phyloP scores from a whole-genome alignment of 2,797 vertebrate genomes.

The Novumbra hubbsi region DNA sequence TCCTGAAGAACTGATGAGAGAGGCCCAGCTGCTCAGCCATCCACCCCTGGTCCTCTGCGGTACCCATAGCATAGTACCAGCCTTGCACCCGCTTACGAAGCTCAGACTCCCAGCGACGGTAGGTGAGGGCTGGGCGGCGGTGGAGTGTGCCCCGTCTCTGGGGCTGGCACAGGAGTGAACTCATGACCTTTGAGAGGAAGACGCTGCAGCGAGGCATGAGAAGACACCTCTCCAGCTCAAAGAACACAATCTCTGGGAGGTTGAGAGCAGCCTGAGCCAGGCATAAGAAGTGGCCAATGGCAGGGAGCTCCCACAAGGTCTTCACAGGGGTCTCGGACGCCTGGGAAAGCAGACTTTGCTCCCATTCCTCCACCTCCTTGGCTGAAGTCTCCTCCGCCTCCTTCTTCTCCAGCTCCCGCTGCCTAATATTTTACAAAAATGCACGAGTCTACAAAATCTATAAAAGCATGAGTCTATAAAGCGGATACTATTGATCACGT shows the following conservation, averaged over 20 bases:
- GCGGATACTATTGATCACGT: neutral
- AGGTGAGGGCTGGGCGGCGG: conserved; percentile 85
- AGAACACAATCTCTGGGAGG: conserved; percentile 96
- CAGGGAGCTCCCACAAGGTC: conserved; percentile 96
- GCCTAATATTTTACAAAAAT: conserved; percentile 62
- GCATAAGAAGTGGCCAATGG: conserved; percentile 97
- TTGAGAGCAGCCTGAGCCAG: conserved; percentile 93
- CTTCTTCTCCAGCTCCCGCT: conserved; percentile 92
- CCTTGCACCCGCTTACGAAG: conserved; percentile 86
- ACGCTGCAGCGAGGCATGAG: conserved; percentile 94
- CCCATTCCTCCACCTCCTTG: conserved; percentile 97
- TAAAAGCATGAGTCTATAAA: neutral
- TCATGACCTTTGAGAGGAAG: conserved; percentile 96
- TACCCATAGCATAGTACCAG: conserved; percentile 86
- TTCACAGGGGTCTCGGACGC: conserved; percentile 84
- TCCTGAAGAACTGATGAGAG: conserved; percentile 88
- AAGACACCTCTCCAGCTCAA: conserved; percentile 94
- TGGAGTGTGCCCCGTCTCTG: conserved; percentile 86
- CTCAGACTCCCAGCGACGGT: conserved; percentile 90
- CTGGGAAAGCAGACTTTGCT: conserved; percentile 83
- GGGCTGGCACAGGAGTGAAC: conserved; percentile 87
- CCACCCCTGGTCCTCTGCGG: conserved; percentile 78
- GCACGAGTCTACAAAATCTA: too few relatives aligned
- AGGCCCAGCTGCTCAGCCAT: conserved; percentile 90
- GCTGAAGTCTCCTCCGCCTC: conserved; percentile 94